Base-by-base conservation (phyloP, 1,140 invertebrate genomes). In the Psix sp. region DNA sequence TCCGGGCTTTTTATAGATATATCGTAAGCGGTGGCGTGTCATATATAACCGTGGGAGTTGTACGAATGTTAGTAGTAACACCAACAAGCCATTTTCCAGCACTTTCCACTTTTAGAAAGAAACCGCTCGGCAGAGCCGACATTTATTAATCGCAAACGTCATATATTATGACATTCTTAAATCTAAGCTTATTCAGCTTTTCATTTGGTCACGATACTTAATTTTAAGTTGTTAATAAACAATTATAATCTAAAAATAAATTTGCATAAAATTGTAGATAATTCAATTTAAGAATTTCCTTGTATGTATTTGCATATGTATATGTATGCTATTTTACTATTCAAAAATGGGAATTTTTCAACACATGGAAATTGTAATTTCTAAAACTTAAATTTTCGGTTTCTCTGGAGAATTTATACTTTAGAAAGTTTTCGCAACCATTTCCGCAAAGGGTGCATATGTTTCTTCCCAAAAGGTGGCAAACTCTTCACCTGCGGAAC, bases 1-100 rank as follows among this genome's bases (percentile, higher is more conserved):
- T 66, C 51, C 36, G 65, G 57, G 72, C 65, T 74, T 74, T 74
- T 75, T 70, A 70, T 70, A 66, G 66, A 71, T 60, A 60, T 56
- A 48, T 57, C 56, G 46, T 56, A 17, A 51, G 56, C 49, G 56
- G 43, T 14, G 48, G 21, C 52, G 43, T 36, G 59, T 31, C 59
- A 46, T 65, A 59, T 59, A 65, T 63, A 49, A 68, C 46, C 72
- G 57, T 70, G 65, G 48, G 65, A 70, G 45, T 26, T 48, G 31
- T 35, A 67, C 62, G 42, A 74, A 74, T 74, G 54, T 74, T 74
- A 38, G 56, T 39, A 62, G 57, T 56, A 62, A 74, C 46, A 56
- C 42, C 60, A 54, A 43, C 70, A 59, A 66, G 62, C 56, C 54
- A 73, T 73, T 73, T 73, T 66, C 60, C 40, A 21, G 33, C n/a